phyloP scores from a whole-genome alignment of 2,797 vertebrate species.

The Epinephelus awoara region DNA sequence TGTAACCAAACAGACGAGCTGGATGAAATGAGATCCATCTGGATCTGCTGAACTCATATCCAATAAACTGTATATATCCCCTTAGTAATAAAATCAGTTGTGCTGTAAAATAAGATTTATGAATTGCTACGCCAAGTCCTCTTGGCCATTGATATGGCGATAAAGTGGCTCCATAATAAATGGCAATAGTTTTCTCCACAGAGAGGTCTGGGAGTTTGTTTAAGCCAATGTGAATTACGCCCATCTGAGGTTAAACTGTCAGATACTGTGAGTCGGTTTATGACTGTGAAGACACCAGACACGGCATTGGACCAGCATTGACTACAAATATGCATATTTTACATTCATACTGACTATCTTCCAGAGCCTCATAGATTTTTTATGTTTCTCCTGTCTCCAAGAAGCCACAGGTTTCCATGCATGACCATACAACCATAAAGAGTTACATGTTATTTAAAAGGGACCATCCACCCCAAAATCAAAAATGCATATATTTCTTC shows the following conservation, averaged over 20 bases:
- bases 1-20: constrained; percentile 42
- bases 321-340: neutral
- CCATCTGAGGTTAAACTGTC: constrained; percentile 13
- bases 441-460: no score
- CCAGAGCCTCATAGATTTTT: neutral
- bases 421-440: neutral
- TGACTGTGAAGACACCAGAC: constrained; percentile 8
- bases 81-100: constrained; percentile 44
- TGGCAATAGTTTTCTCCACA: constrained; percentile 29
- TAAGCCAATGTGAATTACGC: constrained; percentile 26
- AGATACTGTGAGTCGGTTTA: constrained; percentile 25
- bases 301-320: neutral
- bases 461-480: no score
- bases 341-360: neutral
- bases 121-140: constrained; percentile 39
- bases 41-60: constrained; percentile 44
- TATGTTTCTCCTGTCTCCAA: neutral
- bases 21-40: constrained; percentile 43
- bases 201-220: constrained; percentile 40
- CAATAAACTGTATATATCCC: constrained; percentile 37
- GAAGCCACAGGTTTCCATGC: neutral
- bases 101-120: constrained; percentile 48
- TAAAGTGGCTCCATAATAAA: constrained; percentile 45
- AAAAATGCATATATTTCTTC: no score
- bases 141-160: constrained; percentile 44